Evolutionary conservation across 2,888 invertebrate species (phyloP).

Genomic region (Steinernema carpocapsae): DNA sequence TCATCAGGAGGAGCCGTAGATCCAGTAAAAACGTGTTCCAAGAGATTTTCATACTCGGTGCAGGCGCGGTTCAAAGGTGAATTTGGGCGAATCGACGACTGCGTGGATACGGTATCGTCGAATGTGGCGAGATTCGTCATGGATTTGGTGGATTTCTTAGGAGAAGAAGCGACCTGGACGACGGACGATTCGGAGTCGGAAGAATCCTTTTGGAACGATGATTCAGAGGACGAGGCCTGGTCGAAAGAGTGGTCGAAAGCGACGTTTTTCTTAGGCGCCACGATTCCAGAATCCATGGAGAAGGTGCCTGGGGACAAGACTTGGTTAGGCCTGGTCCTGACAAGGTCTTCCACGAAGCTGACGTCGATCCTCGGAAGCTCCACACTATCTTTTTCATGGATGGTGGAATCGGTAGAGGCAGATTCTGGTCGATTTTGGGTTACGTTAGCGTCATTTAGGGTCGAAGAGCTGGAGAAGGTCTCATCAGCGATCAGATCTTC

Average conservation of each 20-base stretch:
- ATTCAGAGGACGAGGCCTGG: slow-evolving; percentile 1
- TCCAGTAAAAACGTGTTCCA: neutral
- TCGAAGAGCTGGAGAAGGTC: slow-evolving; percentile 3
- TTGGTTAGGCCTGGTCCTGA: neutral
- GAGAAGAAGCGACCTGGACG: neutral
- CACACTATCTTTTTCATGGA: too few relatives aligned
- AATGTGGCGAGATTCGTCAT: neutral
- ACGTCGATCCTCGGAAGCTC: neutral
- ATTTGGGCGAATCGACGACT: neutral
- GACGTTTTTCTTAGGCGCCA: neutral
- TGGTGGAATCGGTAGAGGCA: neutral
- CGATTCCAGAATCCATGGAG: slow-evolving; percentile 22
- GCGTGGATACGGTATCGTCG: neutral
- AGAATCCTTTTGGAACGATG: slow-evolving; percentile 8
- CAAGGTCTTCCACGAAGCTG: slow-evolving; percentile 8
- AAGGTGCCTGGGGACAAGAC: slow-evolving; percentile 1
- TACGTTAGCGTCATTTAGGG: too few relatives aligned
- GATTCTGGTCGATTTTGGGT: neutral
- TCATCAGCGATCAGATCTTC: neutral
- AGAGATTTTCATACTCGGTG: neutral
- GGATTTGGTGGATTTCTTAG: neutral
- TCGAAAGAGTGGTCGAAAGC: slow-evolving; percentile 5
- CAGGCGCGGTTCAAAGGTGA: slow-evolving; percentile 1
- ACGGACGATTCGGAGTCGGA: slow-evolving; percentile 3
- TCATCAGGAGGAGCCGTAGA: slow-evolving; percentile 9